Evolutionary conservation across 2,113 vertebrate species (phyloP), one percentile per base, ranked within the genome.

Genomic region (Pimephales promelas): DNA sequence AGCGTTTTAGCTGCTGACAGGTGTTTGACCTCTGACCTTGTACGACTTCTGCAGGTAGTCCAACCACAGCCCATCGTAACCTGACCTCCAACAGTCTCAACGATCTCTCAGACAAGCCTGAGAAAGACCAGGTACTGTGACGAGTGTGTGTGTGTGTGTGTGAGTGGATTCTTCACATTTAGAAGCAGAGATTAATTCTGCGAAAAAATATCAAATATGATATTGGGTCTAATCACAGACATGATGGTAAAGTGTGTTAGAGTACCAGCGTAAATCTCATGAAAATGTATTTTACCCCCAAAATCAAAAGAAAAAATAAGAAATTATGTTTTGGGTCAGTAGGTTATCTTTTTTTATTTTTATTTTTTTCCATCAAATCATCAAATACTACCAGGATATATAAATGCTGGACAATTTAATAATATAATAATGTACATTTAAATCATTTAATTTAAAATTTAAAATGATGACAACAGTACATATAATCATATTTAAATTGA

Each of bases 61-160:
- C 97, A 40, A 94, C 95, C 79, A 95, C 97, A 74, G 49, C 96
- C 26, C 97, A 96, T 83, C 95, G 97, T 84, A 97, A 97, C 90
- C 92, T 99, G 94, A 98, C 97, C 80, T 98, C 98, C 82, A 96
- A 95, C 92, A 99, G 98, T 88, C 92, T 99, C 88, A 96, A 95
- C 0, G 98, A 99, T 92, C 97, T 99, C 92, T 98, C 97, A 0
- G 98, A 99, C 92, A 98, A 99, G 86, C 97, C 98, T 3, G 98
- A 99, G 90, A 98, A 97, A 84, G 97, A 99, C 49, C 98, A 99
- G 96, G 98, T 99, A 93, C n/a, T 64, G 3, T 78, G 43, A n/a
- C 49, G 10, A 36, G 28, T 66, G 16, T 56, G n/a, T 56, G 57
- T 71, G 66, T 70, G 1, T 11, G 45, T 34, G 45, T 10, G n/a